Base-by-base conservation (phyloP, 2,797 vertebrate species). In the Characodon lateralis region DNA sequence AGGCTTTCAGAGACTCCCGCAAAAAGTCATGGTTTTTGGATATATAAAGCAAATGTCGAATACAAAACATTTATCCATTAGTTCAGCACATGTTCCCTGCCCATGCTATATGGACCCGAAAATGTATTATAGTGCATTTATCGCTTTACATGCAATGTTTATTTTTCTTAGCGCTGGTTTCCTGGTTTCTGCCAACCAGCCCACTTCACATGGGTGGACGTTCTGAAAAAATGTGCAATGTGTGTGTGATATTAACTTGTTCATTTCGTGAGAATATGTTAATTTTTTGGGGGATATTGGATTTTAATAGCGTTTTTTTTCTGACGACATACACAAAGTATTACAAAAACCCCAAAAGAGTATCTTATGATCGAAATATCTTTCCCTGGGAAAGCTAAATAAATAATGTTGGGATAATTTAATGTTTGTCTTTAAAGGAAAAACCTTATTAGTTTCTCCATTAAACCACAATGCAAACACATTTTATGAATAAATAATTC, bases 401-500 rank as follows among this genome's bases (percentile, higher is more conserved):
- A 81, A 79, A 81, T 81, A 31, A 59, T 61, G 81, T 70, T 81
- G 81, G 83, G 80, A 83, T 77, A 78, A 81, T 70, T 79, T 14
- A 43, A 79, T 80, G 75, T 87, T 83, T 87, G 74, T 85, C 78
- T 81, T 85, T 83, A 59, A 77, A 78, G 46, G 58, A 73, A 74
- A 84, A 78, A 18, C 28, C 73, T 77, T 78, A 71, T 69, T 68
- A 78, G 76, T 83, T 75, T 85, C 76, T 82, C 55, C 76, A 78
- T 83, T 85, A 85, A 83, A 77, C 73, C 85, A 84, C 80, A 89
- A 88, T 73, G 77, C 77, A 80, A 81, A 88, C 79, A 79, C 48
- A 77, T 88, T 87, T 85, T 24, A 72, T 85, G 82, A 86, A 87
- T 85, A 84, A 80, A 71, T 83, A 88, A 63, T 78, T 83, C 74